Evolutionary conservation across 30 jellyfish, hydroid and myxozoan species (phyloP), one percentile per base, ranked within the genome.

Genomic region (Hydractinia echinata): DNA sequence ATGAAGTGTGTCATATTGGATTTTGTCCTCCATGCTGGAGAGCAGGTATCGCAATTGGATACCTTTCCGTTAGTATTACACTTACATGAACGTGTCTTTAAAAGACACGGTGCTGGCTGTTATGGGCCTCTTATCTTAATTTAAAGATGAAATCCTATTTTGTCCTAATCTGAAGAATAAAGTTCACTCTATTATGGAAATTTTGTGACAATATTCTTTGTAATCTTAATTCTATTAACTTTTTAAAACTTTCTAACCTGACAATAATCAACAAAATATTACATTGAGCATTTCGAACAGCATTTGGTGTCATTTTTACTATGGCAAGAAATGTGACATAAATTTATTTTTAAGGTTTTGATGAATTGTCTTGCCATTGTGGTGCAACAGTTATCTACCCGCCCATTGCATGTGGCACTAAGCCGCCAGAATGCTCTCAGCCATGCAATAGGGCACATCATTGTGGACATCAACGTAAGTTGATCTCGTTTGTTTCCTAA

Each of bases 11-110:
- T 72, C 98, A 92, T 71, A 71, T 86, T 39, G 98, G 98, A 5
- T 87, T 79, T 84, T 92, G 98, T 67, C 98, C 96, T 15, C 92
- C 93, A 55, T 92, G 98, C 80, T 92, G 96, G 96, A 91, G 89
- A 67, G 95, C 96, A 30, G 89, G 98, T 92, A 79, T 55, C 82
- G 55, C n/a, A 55, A 21, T 5, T 10, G 44, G 44, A 30, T 30
- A 30, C 44, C 44, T 0, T 30, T 30, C 44, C 2, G 44, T 30
- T 30, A 30, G 2, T 30, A 30, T 30, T 30, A 30, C 44, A 2
- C 44, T 30, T 30, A 30, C 44, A 30, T 30, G 44, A 30, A 30
- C 44, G 44, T 30, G 44, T 30, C 44, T 30, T 30, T 30, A 30
- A 30, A 30, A 30, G 44, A 30, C 44, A 30, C 44, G 2, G 44